These are phyloP conservation scores for Anniella stebbinsi DNA, from an alignment of 2,797 vertebrate genomes.

Conservation along the genomic window DNA sequence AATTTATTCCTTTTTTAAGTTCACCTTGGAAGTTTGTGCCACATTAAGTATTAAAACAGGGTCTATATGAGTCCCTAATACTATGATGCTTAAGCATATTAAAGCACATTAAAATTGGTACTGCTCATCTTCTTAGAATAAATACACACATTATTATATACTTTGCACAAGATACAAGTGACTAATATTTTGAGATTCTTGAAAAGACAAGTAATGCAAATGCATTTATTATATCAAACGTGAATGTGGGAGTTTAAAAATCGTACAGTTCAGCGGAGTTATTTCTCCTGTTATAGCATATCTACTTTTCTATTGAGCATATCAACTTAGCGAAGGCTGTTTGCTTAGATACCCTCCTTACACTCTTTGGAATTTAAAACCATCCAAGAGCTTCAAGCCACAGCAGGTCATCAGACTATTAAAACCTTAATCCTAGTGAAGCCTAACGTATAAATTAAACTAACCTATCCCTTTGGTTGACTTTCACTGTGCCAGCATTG, in stretches of 20 bases:
- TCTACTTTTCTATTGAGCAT: conserved; percentile 31
- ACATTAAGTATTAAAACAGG: conserved; percentile 7
- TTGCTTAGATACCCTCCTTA: conserved; percentile 35
- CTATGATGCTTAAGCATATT: conserved; percentile 26
- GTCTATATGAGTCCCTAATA: conserved; percentile 2
- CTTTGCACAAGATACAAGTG: background rate
- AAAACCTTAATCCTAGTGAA: conserved; percentile 42
- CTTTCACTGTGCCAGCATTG: conserved; percentile 25
- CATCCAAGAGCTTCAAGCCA: conserved; percentile 42
- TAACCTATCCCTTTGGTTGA: conserved; percentile 25
- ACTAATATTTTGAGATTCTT: conserved; percentile 28
- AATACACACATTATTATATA: background rate
- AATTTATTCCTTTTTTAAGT: conserved; percentile 53
- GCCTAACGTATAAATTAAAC: conserved; percentile 46
- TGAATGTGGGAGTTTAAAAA: conserved; percentile 26
- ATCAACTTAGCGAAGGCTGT: conserved; percentile 26
- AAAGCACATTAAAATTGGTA: background rate
- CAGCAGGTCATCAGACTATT: conserved; percentile 48
- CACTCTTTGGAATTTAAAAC: conserved; percentile 19
- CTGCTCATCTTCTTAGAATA: background rate
- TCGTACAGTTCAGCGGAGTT: conserved; percentile 1
- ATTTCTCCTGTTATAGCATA: conserved; percentile 33
- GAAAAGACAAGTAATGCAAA: conserved; percentile 35
- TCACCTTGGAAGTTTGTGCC: conserved; percentile 30
- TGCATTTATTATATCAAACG: conserved; percentile 18